These are phyloP conservation scores for Selene dorsalis DNA, from an alignment of 2,797 vertebrate genomes.

Conservation along the genomic window DNA sequence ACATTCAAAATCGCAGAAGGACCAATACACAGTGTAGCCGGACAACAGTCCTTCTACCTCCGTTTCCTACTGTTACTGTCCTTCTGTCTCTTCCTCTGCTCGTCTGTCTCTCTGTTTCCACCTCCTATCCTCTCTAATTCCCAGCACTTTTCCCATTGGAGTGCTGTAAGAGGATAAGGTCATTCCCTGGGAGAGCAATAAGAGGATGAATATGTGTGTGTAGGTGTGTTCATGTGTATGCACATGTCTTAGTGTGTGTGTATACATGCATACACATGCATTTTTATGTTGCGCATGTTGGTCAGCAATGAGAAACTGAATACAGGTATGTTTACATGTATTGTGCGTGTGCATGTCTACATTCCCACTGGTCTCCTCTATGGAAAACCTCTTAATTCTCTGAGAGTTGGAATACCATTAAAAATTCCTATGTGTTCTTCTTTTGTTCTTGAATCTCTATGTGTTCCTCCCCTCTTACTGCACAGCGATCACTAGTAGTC, in stretches of 20 bases:
- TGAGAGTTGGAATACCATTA: constrained; percentile 35
- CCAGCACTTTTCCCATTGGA: constrained; percentile 70
- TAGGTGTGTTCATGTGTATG: constrained; percentile 52
- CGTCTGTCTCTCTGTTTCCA: constrained; percentile 39
- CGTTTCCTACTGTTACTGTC: constrained; percentile 11
- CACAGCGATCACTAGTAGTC: constrained; percentile 29
- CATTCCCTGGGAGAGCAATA: constrained; percentile 76
- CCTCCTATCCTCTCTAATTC: constrained; percentile 68
- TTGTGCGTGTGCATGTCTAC: constrained; percentile 15
- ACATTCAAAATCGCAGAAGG: constrained; percentile 19
- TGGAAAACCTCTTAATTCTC: constrained; percentile 54
- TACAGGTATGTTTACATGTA: neutral
- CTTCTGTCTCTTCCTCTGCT: constrained; percentile 9
- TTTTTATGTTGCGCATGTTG: constrained; percentile 20
- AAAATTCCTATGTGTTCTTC: constrained; percentile 21
- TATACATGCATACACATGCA: constrained; percentile 1
- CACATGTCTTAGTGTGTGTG: constrained; percentile 1
- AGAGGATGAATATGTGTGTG: constrained; percentile 73
- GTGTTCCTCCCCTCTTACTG: constrained; percentile 24
- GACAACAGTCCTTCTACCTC: constrained; percentile 28
- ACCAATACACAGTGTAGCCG: constrained; percentile 14
- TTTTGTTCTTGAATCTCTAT: constrained; percentile 42
- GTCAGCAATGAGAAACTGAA: neutral
- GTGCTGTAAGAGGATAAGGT: constrained; percentile 78
- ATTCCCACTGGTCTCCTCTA: constrained; percentile 48